Evolutionary conservation across 2,113 vertebrate species (phyloP).

Genomic region (Tragelaphus buxtoni): DNA sequence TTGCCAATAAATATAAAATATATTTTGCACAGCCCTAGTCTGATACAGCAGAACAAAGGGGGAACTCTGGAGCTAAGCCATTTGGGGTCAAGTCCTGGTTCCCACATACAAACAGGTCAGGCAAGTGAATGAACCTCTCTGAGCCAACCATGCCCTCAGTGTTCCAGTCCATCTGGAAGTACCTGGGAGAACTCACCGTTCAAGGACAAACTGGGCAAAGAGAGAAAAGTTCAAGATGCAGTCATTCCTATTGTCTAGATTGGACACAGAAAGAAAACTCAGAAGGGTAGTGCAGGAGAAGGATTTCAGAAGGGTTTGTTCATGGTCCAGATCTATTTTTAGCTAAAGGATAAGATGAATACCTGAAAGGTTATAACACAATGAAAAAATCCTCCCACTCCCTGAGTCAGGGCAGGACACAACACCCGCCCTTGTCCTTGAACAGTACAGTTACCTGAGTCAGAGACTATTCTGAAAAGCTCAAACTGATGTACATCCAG

Average conservation of each 20-base stretch:
- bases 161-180: neutral
- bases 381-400: slow-evolving; percentile 26
- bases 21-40: neutral
- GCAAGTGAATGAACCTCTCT: slow-evolving; percentile 18
- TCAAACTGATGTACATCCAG: slow-evolving; percentile 53
- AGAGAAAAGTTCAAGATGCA: neutral
- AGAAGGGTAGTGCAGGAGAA: neutral
- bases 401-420: slow-evolving; percentile 51
- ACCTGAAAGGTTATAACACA: slow-evolving; percentile 35
- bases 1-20: neutral
- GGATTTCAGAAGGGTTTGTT: slow-evolving; percentile 6
- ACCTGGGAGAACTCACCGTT: neutral
- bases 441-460: slow-evolving; percentile 48
- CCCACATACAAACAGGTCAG: neutral
- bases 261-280: neutral
- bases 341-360: slow-evolving; percentile 40
- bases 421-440: neutral
- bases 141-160: neutral
- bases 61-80: neutral
- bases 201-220: slow-evolving; percentile 24
- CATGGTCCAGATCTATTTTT: slow-evolving; percentile 44
- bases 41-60: neutral
- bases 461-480: slow-evolving; percentile 64
- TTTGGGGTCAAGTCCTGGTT: neutral
- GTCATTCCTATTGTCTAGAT: neutral